phyloP scores from a whole-genome alignment of 2,113 vertebrate genomes.

The Anolis carolinensis region DNA sequence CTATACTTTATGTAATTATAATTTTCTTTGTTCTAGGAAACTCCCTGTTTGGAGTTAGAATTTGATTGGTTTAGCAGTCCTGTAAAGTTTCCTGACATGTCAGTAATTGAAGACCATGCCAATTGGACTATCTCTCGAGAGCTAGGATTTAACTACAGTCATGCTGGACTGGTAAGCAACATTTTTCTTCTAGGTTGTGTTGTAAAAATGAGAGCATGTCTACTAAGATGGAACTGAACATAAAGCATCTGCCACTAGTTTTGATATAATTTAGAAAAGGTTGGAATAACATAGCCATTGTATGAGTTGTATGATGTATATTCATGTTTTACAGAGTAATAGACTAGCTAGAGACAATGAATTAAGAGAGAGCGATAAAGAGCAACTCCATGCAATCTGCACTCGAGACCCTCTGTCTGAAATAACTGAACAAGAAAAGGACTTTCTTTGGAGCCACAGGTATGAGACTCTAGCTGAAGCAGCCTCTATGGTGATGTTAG shows the following conservation, averaged over 20 bases:
- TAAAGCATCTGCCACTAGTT: background rate
- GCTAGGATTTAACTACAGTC: conserved; percentile 93
- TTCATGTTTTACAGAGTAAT: conserved; percentile 83
- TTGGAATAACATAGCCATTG: background rate
- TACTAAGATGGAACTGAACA: background rate
- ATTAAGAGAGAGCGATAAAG: conserved; percentile 90
- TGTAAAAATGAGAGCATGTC: background rate
- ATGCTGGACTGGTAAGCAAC: conserved; percentile 87
- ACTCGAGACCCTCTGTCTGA: conserved; percentile 96
- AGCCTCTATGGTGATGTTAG: background rate
- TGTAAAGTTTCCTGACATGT: conserved; percentile 96
- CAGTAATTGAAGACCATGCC: conserved; percentile 92
- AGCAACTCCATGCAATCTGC: conserved; percentile 91
- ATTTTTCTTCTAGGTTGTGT: conserved; percentile 4
- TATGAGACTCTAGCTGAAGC: conserved; percentile 50
- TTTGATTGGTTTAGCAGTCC: conserved; percentile 96
- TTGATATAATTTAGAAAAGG: too few relatives aligned
- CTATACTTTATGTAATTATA: background rate
- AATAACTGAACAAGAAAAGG: conserved; percentile 99
- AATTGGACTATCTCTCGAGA: conserved; percentile 95
- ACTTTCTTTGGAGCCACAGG: conserved; percentile 98
- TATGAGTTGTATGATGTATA: conserved; percentile 13
- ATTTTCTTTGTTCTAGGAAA: conserved; percentile 83
- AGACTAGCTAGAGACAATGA: conserved; percentile 93
- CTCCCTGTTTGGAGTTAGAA: conserved; percentile 95